Conservation (phyloP, 2,888 invertebrate genomes). For the Scaptomyza tumidula region DNA sequence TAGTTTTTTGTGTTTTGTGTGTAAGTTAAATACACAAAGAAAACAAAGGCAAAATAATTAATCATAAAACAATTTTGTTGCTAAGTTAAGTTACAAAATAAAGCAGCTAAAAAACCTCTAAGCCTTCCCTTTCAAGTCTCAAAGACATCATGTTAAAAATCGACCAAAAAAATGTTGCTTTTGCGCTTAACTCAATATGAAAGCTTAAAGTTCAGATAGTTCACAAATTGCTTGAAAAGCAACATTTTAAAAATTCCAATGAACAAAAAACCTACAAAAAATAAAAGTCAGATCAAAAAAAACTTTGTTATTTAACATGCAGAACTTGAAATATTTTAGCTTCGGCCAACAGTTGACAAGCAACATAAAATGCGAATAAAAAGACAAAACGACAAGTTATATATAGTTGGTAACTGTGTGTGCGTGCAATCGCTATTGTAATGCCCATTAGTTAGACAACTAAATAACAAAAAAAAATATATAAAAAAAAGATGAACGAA, state of each 20-base stretch:
- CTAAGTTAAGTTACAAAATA: constrained; percentile 43
- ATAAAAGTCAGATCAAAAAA: no score
- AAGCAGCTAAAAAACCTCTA: not conserved
- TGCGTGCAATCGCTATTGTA: constrained; percentile 23
- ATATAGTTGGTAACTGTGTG: constrained; percentile 10
- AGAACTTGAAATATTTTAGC: constrained; percentile 16
- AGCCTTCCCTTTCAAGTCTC: no score
- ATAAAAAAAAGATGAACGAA: not conserved
- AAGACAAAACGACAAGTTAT: not conserved
- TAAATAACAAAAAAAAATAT: constrained; percentile 6
- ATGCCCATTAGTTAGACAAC: constrained; percentile 34
- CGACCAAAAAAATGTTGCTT: no score
- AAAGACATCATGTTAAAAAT: no score
- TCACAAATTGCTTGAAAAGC: no score
- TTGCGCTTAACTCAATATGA: no score
- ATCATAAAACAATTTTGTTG: constrained; percentile 37
- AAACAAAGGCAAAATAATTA: constrained; percentile 3
- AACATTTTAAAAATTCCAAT: no score
- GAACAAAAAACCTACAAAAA: no score
- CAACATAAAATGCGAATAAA: constrained; percentile 2
- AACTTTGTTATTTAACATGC: constrained; percentile 17
- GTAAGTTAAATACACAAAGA: constrained; percentile 15
- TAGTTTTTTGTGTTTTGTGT: not conserved
- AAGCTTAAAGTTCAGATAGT: no score
- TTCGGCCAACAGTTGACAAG: constrained; percentile 30